Evolutionary conservation across 2,113 vertebrate genomes (phyloP).

Genomic region (Oxyruncus cristatus): DNA sequence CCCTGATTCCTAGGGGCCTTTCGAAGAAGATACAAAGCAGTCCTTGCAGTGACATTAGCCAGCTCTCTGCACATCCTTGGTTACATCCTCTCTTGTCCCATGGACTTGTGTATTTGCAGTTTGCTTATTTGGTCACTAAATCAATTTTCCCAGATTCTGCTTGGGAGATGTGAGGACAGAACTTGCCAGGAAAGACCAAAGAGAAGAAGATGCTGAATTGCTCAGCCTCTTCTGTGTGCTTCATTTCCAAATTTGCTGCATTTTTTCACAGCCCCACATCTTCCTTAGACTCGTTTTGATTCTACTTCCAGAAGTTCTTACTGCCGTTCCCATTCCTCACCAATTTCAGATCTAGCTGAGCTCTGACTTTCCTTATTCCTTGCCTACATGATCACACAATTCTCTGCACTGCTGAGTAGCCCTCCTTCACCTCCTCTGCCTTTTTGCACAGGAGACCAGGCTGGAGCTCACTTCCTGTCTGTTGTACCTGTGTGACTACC

Average conservation of each 20-base stretch:
- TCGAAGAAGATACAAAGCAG: not conserved
- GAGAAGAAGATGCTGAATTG: not conserved
- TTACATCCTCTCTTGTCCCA: not conserved
- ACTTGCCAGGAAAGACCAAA: not conserved
- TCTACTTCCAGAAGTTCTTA: not conserved
- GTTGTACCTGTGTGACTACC: not conserved
- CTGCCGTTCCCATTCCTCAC: not conserved
- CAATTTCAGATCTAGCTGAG: not conserved
- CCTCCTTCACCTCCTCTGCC: not conserved
- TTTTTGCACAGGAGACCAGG: not conserved
- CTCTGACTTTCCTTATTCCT: not conserved
- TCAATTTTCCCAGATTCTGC: not conserved
- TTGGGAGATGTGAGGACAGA: not conserved
- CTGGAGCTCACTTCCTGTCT: not conserved
- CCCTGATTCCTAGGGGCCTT: not conserved
- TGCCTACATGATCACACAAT: rapidly evolving
- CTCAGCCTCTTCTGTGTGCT: not conserved
- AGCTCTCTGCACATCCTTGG: not conserved
- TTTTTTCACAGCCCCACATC: not conserved
- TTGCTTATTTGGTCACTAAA: not conserved
- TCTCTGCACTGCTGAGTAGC: not conserved
- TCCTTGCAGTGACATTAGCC: not conserved
- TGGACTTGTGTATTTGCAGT: too few species aligned
- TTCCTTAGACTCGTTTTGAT: not conserved
- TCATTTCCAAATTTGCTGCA: not conserved